Evolutionary conservation across 2,113 vertebrate genomes (phyloP).

Genomic region (Pelecanus crispus): DNA sequence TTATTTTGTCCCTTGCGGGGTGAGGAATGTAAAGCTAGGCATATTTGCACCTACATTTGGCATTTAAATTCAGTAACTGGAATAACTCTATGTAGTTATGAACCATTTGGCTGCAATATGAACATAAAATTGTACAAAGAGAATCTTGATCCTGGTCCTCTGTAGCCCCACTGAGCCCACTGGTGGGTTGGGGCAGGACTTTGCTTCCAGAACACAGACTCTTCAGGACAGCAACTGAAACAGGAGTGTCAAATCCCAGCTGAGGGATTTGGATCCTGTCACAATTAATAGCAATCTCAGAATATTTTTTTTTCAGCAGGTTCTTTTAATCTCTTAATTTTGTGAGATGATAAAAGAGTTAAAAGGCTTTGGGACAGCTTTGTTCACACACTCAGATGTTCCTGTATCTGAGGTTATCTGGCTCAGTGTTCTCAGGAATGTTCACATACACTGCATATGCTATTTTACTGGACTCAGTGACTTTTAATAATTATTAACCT

Average conservation of each 20-base stretch:
- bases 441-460: not conserved
- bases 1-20: not conserved
- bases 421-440: not conserved
- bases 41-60: not conserved
- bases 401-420: not conserved
- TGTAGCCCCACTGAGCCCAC: not conserved
- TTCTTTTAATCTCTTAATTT: not conserved
- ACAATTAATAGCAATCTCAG: not conserved
- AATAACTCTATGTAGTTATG: not conserved
- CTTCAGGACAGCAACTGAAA: not conserved
- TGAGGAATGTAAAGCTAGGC: not conserved
- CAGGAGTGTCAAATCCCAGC: not conserved
- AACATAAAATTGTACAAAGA: not conserved
- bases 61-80: not conserved
- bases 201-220: not conserved
- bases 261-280: not conserved
- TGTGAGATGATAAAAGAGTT: not conserved
- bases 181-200: not conserved
- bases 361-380: not conserved
- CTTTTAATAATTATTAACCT: not conserved
- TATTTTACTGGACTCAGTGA: not conserved
- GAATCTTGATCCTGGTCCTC: accelerated
- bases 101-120: not conserved
- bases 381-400: not conserved
- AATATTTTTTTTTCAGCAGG: not conserved